Conservation (phyloP, 2,113 vertebrate genomes). For the Thomomys bottae region DNA sequence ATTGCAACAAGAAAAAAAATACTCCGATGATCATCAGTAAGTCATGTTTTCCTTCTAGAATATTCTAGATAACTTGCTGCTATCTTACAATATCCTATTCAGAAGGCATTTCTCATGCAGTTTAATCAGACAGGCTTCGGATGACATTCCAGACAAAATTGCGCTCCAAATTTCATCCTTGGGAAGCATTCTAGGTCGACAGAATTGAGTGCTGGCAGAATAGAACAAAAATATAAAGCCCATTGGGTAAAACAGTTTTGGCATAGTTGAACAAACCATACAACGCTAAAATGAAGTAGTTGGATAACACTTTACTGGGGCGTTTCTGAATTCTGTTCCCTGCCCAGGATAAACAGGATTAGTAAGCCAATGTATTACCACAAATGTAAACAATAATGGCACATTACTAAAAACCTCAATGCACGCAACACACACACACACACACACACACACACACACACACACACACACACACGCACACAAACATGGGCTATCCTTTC, state of each 20-base stretch:
- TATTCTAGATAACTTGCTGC: constrained; percentile 48
- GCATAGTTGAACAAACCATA: neutral
- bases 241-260: neutral
- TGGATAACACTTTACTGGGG: neutral
- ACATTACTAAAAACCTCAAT: neutral
- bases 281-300: neutral
- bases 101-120: constrained; percentile 14
- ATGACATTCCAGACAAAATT: constrained; percentile 28
- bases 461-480: neutral
- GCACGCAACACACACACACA: neutral
- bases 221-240: neutral
- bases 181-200: neutral
- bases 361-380: neutral
- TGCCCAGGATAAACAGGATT: neutral
- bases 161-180: constrained; percentile 4
- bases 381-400: neutral
- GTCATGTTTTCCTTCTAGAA: constrained; percentile 57
- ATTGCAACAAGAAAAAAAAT: constrained; percentile 53
- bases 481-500: neutral
- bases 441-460: neutral
- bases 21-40: constrained; percentile 52
- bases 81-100: constrained; percentile 26
- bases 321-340: neutral
- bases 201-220: neutral
- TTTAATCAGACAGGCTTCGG: constrained; percentile 47